Base-by-base conservation (phyloP, 1,140 invertebrate genomes). In the Cotesia typhae region DNA sequence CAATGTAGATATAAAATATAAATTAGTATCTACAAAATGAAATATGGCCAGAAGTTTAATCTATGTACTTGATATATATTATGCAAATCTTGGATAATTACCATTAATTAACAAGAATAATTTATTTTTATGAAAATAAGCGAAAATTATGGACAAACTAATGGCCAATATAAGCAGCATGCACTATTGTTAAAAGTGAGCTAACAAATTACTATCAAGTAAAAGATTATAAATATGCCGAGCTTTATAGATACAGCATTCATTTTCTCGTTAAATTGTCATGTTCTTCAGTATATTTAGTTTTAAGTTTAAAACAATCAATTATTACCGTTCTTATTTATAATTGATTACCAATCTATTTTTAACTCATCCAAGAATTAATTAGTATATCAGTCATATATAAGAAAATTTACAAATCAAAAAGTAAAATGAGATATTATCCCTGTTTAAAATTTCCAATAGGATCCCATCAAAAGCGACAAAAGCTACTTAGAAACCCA, bases 101-200 rank as follows among this genome's bases (percentile, higher is more conserved):
- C 3, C 12, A 55, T n/a, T 55, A 14, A n/a, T 14, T 55, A 14
- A n/a, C 5, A 55, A 55, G 17, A 55, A n/a, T 1, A 55, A n/a
- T 55, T 55, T 55, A 55, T 5, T 55, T n/a, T 4, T 14, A 55
- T 14, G n/a, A n/a, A 55, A 5, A 14, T 36, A 28, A 57, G 55
- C 17, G 38, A 69, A 60, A 52, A 41, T 63, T 66, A n/a, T 28
- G 4, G 35, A 14, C 71, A 85, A 84, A 85, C 82, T 87, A 81
- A 81, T 82, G 81, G 74, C 75, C 64, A 73, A 55, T 28, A 74
- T 75, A 87, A 85, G 83, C 83, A 76, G 61, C 83, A 84, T 87
- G 85, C 85, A 85, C 83, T 86, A 87, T 84, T 87, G 86, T 87
- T 87, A 86, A 87, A 87, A 87, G 85, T 87, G 86, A 87, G 84